Percentiles rank a stretch among this genome's conserved stretches.
Conservation (phyloP, 2,888 invertebrate species). For the Melolontha melolontha region DNA sequence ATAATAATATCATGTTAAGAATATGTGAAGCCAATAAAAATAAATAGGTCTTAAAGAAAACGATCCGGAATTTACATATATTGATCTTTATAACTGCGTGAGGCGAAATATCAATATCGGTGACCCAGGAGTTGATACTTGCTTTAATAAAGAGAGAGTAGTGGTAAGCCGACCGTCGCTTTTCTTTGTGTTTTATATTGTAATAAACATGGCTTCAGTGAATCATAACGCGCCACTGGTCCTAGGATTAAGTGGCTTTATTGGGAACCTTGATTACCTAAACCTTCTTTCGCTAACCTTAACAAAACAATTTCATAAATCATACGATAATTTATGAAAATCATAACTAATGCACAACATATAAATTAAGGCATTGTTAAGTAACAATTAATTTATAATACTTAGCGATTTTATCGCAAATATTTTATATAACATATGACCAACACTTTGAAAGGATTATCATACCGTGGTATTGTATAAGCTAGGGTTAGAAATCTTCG, state of each 20-base stretch:
- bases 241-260: conserved; percentile 46
- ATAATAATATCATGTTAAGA: conserved; percentile 42
- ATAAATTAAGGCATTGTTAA: no score
- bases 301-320: conserved; percentile 12
- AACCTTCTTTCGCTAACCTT: conserved; percentile 6
- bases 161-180: conserved; percentile 45
- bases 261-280: conserved; percentile 45
- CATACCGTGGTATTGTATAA: no score
- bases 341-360: no score
- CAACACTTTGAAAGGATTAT: no score
- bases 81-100: conserved; percentile 51
- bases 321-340: not conserved
- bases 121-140: conserved; percentile 46
- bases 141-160: conserved; percentile 51
- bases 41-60: conserved; percentile 52
- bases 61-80: conserved; percentile 53
- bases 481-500: no score
- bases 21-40: conserved; percentile 51
- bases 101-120: conserved; percentile 50
- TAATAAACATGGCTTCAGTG: conserved; percentile 45
- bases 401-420: no score
- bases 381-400: no score
- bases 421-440: no score
- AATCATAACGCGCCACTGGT: conserved; percentile 44
- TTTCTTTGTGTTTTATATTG: conserved; percentile 51